Evolutionary conservation across 2,888 invertebrate genomes (phyloP).

Genomic region (Coecobrya sp.): DNA sequence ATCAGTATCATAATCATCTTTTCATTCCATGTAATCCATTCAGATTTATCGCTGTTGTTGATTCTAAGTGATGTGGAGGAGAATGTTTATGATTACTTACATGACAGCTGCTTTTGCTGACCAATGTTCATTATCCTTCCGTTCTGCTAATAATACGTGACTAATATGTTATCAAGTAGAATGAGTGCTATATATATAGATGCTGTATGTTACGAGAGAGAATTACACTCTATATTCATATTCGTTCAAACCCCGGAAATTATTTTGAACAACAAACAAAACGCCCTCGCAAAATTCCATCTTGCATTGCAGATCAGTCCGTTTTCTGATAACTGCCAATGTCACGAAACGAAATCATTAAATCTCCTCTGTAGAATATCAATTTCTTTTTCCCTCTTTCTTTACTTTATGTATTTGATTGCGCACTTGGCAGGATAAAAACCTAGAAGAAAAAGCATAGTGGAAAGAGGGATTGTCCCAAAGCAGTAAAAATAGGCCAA

Average conservation of each 20-base stretch:
- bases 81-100: background rate
- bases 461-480: constrained; percentile 4
- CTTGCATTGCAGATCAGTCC: background rate
- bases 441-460: background rate
- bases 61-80: background rate
- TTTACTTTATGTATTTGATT: background rate
- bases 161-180: background rate
- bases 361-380: constrained; percentile 29
- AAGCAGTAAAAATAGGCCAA: constrained; percentile 60
- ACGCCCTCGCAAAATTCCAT: constrained; percentile 30
- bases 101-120: constrained; percentile 21
- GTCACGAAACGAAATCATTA: constrained; percentile 55
- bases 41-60: background rate
- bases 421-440: constrained; percentile 14
- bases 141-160: background rate
- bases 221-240: constrained; percentile 1
- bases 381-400: constrained; percentile 35
- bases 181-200: too few relatives aligned
- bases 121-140: constrained; percentile 30
- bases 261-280: constrained; percentile 2
- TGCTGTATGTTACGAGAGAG: too few relatives aligned
- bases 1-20: background rate
- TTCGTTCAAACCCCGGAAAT: constrained; percentile 33
- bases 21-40: background rate
- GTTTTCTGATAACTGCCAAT: constrained; percentile 36